Conservation (phyloP, 2,888 invertebrate genomes). For the Calephelis perditalis region DNA sequence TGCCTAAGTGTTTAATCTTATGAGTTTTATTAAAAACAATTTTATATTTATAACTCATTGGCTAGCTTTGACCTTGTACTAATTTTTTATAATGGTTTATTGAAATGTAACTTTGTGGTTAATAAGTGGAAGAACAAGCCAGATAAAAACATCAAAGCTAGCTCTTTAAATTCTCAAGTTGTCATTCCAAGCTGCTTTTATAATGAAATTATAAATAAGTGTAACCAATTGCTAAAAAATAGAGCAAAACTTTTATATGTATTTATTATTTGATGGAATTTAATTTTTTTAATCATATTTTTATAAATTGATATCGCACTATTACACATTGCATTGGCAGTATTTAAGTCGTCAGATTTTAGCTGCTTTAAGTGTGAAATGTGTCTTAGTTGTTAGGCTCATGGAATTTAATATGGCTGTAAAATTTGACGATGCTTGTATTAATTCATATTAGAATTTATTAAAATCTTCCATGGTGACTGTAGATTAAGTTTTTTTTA, state of each 20-base stretch:
- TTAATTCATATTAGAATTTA: too few relatives aligned
- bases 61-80: neutral
- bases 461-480: too few relatives aligned
- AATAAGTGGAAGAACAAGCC: neutral
- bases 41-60: slow-evolving; percentile 22
- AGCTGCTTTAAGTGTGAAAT: too few relatives aligned
- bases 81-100: too few relatives aligned
- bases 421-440: too few relatives aligned
- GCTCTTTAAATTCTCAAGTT: slow-evolving; percentile 33
- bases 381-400: too few relatives aligned
- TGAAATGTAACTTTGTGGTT: too few relatives aligned
- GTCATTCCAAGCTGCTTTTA: slow-evolving; percentile 41
- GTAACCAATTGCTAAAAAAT: slow-evolving; percentile 5
- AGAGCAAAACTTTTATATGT: neutral
- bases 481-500: too few relatives aligned
- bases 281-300: slow-evolving; percentile 9
- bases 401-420: too few relatives aligned
- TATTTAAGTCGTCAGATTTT: neutral
- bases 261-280: slow-evolving; percentile 3
- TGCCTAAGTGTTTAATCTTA: slow-evolving; percentile 61
- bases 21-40: slow-evolving; percentile 33
- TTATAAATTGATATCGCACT: neutral
- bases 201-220: slow-evolving; percentile 16
- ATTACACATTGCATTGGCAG: slow-evolving; percentile 5
- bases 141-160: slow-evolving; percentile 42